Conservation (phyloP, 2,888 invertebrate species). For the Dusona sp. region DNA sequence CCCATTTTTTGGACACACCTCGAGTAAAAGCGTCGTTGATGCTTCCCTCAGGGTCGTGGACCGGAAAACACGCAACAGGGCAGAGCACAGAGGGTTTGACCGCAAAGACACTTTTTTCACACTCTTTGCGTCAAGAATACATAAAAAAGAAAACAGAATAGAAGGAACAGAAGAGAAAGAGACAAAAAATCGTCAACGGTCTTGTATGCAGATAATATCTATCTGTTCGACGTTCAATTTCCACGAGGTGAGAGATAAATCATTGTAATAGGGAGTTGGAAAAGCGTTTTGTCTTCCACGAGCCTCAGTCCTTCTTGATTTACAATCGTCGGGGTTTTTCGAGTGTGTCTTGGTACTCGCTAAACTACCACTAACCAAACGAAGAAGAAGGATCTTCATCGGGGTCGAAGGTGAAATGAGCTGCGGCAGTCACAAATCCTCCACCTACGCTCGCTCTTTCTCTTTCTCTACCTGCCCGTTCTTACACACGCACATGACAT, state of each 20-base stretch:
- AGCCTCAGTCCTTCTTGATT: conserved; percentile 70
- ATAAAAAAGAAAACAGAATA: conserved; percentile 6
- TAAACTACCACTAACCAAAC: conserved; percentile 48
- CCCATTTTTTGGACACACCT: conserved; percentile 35
- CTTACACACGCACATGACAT: not conserved
- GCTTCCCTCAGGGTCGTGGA: not conserved
- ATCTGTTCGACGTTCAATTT: conserved; percentile 68
- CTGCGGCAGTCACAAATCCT: conserved; percentile 62
- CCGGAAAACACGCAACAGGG: conserved; percentile 18
- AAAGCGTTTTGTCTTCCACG: conserved; percentile 66
- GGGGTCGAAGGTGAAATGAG: conserved; percentile 76
- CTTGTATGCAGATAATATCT: conserved; percentile 64
- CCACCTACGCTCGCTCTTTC: not conserved
- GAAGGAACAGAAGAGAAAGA: not conserved
- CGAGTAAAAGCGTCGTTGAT: conserved; percentile 45
- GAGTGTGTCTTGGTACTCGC: conserved; percentile 45
- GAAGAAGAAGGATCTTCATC: conserved; percentile 55
- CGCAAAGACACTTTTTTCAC: conserved; percentile 18
- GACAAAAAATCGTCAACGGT: conserved; percentile 30
- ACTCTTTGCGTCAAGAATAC: conserved; percentile 19
- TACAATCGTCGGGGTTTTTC: conserved; percentile 68
- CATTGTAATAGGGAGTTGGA: conserved; percentile 70
- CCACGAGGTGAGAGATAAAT: conserved; percentile 69
- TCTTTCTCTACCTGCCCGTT: not conserved
- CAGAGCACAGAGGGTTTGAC: conserved; percentile 12